Evolutionary conservation across 2,888 invertebrate genomes (phyloP).

Genomic region (Pollenia amentaria): DNA sequence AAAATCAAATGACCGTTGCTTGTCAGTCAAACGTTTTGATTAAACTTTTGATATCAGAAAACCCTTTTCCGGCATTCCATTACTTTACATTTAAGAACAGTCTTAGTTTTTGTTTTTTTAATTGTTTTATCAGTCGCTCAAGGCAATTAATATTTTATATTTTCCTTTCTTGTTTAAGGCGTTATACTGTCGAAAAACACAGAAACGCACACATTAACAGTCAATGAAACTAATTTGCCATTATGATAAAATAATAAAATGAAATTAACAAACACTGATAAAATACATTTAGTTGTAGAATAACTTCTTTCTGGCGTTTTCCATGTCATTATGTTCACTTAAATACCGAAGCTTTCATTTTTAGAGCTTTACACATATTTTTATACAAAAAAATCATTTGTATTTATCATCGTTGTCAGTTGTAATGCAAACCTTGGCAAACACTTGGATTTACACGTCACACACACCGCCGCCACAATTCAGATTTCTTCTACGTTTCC

Average conservation of each 20-base stretch:
- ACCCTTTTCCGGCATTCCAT: constrained; percentile 70
- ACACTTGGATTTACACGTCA: constrained; percentile 73
- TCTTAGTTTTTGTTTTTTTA: constrained; percentile 35
- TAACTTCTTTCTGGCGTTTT: constrained; percentile 27
- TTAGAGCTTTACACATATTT: not conserved
- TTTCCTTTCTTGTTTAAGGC: constrained; percentile 55
- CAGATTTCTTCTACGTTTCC: constrained; percentile 70
- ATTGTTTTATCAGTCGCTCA: constrained; percentile 63
- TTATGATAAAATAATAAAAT: constrained; percentile 12
- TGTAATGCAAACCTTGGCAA: constrained; percentile 71
- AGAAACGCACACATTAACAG: not conserved
- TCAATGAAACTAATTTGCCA: constrained; percentile 29
- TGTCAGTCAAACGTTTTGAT: not conserved
- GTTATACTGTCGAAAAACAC: constrained; percentile 52
- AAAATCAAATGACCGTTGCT: constrained; percentile 9
- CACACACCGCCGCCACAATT: constrained; percentile 71
- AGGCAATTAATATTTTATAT: constrained; percentile 44
- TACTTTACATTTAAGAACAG: constrained; percentile 42
- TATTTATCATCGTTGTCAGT: constrained; percentile 31
- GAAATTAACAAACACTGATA: constrained; percentile 27
- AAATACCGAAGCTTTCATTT: not conserved
- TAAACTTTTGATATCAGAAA: constrained; percentile 60
- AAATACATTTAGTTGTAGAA: constrained; percentile 30
- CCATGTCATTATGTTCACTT: constrained; percentile 3
- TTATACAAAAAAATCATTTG: constrained; percentile 2